Evolutionary conservation across 2,888 invertebrate genomes (phyloP), one percentile per base, ranked within the genome.

Genomic region (Nasonia oneida): DNA sequence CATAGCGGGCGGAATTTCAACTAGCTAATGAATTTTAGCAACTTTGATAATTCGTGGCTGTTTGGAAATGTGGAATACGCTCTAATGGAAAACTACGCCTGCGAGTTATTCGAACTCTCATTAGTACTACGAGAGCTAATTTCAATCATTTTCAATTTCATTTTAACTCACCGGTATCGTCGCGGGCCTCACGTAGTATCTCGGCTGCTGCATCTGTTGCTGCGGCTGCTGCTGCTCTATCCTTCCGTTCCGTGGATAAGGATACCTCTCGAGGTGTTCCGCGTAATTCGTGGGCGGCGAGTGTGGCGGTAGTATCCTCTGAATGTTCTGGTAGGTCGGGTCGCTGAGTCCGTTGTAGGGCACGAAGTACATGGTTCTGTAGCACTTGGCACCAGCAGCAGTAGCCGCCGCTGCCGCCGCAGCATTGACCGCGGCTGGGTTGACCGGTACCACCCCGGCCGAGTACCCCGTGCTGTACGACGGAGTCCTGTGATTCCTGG

Each of bases 361-460:
- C 3, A 93, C 93, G n/a, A 93, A 90, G 81, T 93, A 93, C 93
- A 93, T 93, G 3, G 93, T 93, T 10, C 92, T 90, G 78, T 93
- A 93, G 78, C 93, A 93, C 85, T 92, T 93, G 70, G 91, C 90
- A 33, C 88, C 89, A 6, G 87, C 87, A 64, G 76, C 29, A 29
- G 29, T 86, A 23, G 75, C 86, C 15, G 80, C 71, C 12, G 90
- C 74, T 84, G 86, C 18, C 89, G 89, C 73, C 88, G 47, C 1
- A 82, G 75, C 89, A 37, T 37, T 37, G 89, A 82, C 91, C 90
- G 2, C 57, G 4, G 78, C 39, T 14, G 50, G 33, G 14, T 29
- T 81, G 6, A 88, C 78, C 3, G 90, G 90, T 64, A 90, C 33
- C 0, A 90, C 87, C 57, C 90, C 90, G 78, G 91, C 91, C 1